These are phyloP conservation scores for Trichechus manatus DNA, from an alignment of 2,113 vertebrate genomes.

Conservation along the genomic window DNA sequence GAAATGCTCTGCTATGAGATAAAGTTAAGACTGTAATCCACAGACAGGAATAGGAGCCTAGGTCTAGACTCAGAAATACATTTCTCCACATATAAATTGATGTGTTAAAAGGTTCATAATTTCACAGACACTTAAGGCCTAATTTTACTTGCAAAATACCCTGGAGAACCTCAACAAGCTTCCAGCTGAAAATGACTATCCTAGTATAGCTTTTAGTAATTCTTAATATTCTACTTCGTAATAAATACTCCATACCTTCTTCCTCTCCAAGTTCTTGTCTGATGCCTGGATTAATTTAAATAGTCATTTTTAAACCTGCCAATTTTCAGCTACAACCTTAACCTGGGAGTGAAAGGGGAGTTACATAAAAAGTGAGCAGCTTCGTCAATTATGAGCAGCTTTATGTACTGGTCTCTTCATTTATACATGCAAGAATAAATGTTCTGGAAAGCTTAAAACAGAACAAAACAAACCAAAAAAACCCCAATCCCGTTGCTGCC, in stretches of 20 bases:
- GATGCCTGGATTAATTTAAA: neutral
- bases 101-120: slow-evolving; percentile 10
- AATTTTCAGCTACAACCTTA: neutral
- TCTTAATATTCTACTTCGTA: slow-evolving; percentile 20
- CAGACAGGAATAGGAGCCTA: neutral
- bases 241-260: neutral
- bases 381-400: neutral
- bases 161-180: neutral
- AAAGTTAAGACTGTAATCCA: neutral
- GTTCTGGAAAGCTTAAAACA: neutral
- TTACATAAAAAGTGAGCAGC: neutral
- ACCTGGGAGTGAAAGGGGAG: neutral
- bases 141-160: slow-evolving; percentile 10
- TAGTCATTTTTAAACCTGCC: slow-evolving; percentile 12
- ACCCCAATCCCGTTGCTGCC: too few relatives aligned
- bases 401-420: neutral
- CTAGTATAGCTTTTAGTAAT: neutral
- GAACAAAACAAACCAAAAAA: too few relatives aligned
- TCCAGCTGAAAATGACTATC: neutral
- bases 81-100: neutral
- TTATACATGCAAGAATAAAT: neutral
- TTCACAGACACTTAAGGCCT: neutral
- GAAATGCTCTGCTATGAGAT: neutral
- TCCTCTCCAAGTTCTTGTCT: slow-evolving; percentile 5
- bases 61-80: slow-evolving; percentile 26